Conservation (phyloP, 2,113 vertebrate species). For the Campylomormyrus tamandua region DNA sequence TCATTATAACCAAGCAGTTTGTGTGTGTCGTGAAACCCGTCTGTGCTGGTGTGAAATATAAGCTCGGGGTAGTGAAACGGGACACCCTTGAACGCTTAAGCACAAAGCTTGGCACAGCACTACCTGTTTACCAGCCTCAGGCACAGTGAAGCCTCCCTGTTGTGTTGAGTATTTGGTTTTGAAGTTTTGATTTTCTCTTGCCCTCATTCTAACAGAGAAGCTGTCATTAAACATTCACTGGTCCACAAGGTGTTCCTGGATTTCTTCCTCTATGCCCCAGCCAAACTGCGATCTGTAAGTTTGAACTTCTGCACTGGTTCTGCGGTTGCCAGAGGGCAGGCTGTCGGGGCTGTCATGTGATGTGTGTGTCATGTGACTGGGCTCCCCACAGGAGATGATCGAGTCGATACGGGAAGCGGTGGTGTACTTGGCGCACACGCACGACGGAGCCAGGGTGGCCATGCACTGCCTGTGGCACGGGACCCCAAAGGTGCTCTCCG, state of each 20-base stretch:
- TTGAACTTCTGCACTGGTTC: background rate
- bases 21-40: background rate
- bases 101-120: background rate
- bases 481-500: constrained; percentile 73
- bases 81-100: background rate
- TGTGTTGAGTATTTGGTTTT: background rate
- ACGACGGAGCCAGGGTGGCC: constrained; percentile 84
- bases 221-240: constrained; percentile 92
- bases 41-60: background rate
- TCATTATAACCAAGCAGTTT: background rate
- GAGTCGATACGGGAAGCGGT: constrained; percentile 87
- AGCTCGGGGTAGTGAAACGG: background rate
- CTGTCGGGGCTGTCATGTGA: background rate
- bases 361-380: background rate
- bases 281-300: constrained; percentile 81
- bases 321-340: background rate
- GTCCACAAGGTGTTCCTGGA: constrained; percentile 97
- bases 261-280: constrained; percentile 71
- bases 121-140: background rate
- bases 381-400: constrained; percentile 76
- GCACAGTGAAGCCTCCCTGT: background rate
- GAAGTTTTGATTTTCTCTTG: background rate
- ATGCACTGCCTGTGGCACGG: constrained; percentile 96
- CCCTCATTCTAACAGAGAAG: constrained; percentile 64
- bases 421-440: constrained; percentile 89